Evolutionary conservation across 2,113 vertebrate species (phyloP), one percentile per base, ranked within the genome.

Genomic region (Mastomys natalensis): DNA sequence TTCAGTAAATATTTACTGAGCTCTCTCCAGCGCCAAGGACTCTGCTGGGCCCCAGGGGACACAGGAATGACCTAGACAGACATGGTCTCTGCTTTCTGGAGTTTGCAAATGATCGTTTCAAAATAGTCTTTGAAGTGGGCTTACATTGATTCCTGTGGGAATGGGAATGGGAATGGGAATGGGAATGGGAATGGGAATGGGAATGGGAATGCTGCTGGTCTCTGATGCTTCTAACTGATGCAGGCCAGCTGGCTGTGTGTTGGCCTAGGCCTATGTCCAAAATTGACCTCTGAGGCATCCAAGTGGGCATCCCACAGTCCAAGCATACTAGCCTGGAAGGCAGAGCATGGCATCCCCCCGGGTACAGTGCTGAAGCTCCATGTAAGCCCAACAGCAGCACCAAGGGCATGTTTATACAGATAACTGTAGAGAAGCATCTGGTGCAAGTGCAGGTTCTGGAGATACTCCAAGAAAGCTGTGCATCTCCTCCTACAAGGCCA

Each of bases 1-100:
- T 60, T 87, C 88, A 64, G 22, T 91, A 97, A 92, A 45, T 86
- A 95, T 85, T 81, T 85, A 64, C 70, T 40, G 45, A 95, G 85
- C 22, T 31, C 76, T 94, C 40, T 29, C 1, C 0, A 72, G 66
- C 53, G 81, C 87, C 60, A 73, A 94, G 48, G 76, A 48, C 40
- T 82, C 26, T 3, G 16, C 73, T 48, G 19, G 85, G 74, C 70
- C 70, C 90, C 21, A 22, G 58, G 58, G 43, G 76, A 80, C 26
- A 3, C 62, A 60, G 45, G 3, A 7, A 15, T 76, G 90, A 95
- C 64, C 68, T 15, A 95, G 85, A 93, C 58, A 64, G 96, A 87
- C 3, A 0, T 94, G 84, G 60, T 68, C 73, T 95, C 72, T 89
- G 55, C 90, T 94, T 89, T 87, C 3, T 2, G 76, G 77, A 70